These are phyloP conservation scores for Cactoblastis cactorum DNA, from an alignment of 2,888 invertebrate genomes.

Conservation along the genomic window DNA sequence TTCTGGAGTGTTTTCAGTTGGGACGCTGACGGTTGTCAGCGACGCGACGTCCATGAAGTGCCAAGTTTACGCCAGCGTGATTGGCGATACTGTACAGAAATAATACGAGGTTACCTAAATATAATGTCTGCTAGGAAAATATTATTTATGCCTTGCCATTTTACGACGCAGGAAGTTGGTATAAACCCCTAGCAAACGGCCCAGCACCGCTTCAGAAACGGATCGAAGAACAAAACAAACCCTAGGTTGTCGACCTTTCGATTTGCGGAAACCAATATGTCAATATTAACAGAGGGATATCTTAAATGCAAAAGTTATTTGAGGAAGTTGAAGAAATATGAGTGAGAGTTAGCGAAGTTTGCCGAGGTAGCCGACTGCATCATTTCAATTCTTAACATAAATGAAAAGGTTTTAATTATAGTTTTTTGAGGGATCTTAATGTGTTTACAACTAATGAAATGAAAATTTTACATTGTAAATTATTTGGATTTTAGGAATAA, in stretches of 20 bases:
- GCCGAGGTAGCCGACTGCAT: slow-evolving; percentile 32
- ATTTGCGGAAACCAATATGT: slow-evolving; percentile 26
- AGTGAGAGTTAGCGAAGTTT: slow-evolving; percentile 22
- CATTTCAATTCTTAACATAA: slow-evolving; percentile 27
- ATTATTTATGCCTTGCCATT: slow-evolving; percentile 5
- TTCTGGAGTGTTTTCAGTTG: slow-evolving; percentile 39
- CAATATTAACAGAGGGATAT: slow-evolving; percentile 37
- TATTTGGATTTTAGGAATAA: too few species aligned
- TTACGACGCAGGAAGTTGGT: slow-evolving; percentile 6
- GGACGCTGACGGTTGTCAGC: slow-evolving; percentile 34
- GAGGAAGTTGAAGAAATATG: slow-evolving; percentile 28
- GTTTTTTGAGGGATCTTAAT: too few species aligned
- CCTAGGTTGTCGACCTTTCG: slow-evolving; percentile 24
- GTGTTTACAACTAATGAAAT: too few species aligned
- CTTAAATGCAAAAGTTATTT: slow-evolving; percentile 32
- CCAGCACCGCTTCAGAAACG: slow-evolving; percentile 3
- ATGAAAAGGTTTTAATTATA: too few species aligned
- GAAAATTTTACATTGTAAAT: too few species aligned
- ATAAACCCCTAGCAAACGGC: neutral
- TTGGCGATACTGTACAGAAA: slow-evolving; percentile 47
- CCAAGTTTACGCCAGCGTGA: slow-evolving; percentile 61
- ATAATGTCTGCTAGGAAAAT: slow-evolving; percentile 21
- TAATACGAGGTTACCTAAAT: slow-evolving; percentile 57
- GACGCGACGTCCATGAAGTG: slow-evolving; percentile 41
- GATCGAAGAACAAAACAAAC: slow-evolving; percentile 8